These are phyloP conservation scores for Trinorchestia longiramus DNA, from an alignment of 1,140 invertebrate species.

Conservation along the genomic window DNA sequence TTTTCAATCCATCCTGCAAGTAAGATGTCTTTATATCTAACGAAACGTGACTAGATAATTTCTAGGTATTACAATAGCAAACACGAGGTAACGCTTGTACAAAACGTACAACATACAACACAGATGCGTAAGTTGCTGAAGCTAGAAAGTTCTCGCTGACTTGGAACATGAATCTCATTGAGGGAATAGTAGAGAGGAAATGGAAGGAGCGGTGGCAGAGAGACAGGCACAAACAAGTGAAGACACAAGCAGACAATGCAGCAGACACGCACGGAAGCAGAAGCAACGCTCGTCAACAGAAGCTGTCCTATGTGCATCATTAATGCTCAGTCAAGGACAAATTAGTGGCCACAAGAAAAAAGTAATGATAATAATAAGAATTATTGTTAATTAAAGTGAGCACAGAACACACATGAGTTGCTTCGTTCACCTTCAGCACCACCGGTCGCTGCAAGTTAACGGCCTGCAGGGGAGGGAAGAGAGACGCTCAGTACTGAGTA, in stretches of 20 bases:
- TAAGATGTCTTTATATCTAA: background rate
- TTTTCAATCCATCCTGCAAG: background rate
- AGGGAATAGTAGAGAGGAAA: background rate
- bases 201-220: background rate
- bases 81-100: background rate
- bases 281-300: conserved; percentile 6
- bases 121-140: background rate
- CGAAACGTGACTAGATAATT: background rate
- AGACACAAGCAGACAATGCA: background rate
- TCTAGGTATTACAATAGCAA: too few relatives aligned
- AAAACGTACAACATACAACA: background rate
- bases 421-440: conserved; percentile 41
- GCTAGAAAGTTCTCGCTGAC: background rate
- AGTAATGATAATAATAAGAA: background rate
- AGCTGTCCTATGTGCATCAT: background rate
- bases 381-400: background rate
- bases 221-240: background rate
- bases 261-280: background rate
- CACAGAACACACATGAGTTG: background rate
- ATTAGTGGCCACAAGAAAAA: background rate
- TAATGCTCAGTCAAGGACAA: background rate
- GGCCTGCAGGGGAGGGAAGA: background rate
- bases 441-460: conserved; percentile 34
- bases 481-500: background rate
- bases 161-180: background rate